Evolutionary conservation across 2,113 vertebrate genomes (phyloP), one percentile per base, ranked within the genome.

Genomic region (Tympanuchus pallidicinctus): DNA sequence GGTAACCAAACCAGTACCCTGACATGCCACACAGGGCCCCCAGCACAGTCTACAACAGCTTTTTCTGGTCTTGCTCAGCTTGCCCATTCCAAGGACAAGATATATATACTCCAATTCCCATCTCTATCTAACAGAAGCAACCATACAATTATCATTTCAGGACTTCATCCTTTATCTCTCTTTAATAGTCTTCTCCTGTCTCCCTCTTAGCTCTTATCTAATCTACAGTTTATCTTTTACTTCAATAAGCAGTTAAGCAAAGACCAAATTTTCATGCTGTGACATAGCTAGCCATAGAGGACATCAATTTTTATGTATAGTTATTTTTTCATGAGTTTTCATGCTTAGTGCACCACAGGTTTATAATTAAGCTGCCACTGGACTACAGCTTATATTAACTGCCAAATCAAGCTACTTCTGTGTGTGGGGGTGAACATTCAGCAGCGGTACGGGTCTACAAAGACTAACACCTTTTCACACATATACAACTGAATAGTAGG

Each of bases 361-460:
- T 64, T 78, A 67, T 71, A 89, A 82, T n/a, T 48, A 78, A n/a
- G 32, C 8, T 57, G 18, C 4, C 60, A 45, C 67, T 45, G 14
- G 54, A 52, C 21, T 32, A 78, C 8, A 36, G 57, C 13, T 47
- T 66, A 6, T 6, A 69, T 20, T 66, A 72, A 36, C 0, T 82
- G n/a, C 56, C 69, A 0, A 17, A 59, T 14, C 0, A 2, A 11
- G 1, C 13, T 42, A 78, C 14, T 72, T 75, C 22, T 52, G 2
- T 4, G 2, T 15, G 13, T 19, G 61, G 30, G 27, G 9, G 11
- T 50, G 22, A 63, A 56, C 30, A n/a, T 38, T 45, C 48, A 40
- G 8, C 40, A 79, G 36, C 9, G 32, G 28, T 57, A 86, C 12
- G 18, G 34, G 42, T 14, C 64, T 71, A 77, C 24, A 71, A 78